Evolutionary conservation across 2,888 invertebrate species (phyloP).

Genomic region (Emmelina monodactyla): DNA sequence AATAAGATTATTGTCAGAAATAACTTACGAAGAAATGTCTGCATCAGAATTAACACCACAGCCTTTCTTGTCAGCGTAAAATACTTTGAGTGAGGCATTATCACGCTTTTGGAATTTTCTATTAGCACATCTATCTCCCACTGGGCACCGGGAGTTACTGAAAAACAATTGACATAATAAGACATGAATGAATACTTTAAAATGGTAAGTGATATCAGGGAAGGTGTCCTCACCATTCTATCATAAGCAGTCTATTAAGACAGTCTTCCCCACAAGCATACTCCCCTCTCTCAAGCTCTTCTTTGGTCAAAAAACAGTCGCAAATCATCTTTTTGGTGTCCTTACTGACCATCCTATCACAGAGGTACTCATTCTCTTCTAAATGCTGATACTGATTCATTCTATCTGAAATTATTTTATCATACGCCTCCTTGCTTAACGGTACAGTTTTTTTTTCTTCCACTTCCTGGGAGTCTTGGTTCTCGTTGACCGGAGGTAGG

Average conservation of each 20-base stretch:
- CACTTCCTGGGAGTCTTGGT: conserved; percentile 26
- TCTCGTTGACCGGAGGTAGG: conserved; percentile 28
- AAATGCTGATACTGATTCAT: conserved; percentile 82
- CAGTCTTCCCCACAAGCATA: conserved; percentile 95
- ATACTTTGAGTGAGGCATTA: conserved; percentile 86
- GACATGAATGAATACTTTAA: not conserved
- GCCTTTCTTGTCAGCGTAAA: conserved; percentile 93
- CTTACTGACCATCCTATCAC: conserved; percentile 85
- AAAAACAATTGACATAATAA: conserved; percentile 24
- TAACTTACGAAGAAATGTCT: conserved; percentile 73
- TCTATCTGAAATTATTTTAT: conserved; percentile 58
- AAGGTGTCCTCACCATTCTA: conserved; percentile 83
- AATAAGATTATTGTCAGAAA: not conserved
- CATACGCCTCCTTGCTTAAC: conserved; percentile 46
- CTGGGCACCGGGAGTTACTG: conserved; percentile 90
- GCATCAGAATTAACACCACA: conserved; percentile 85
- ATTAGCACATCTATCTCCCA: conserved; percentile 91
- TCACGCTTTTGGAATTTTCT: conserved; percentile 90
- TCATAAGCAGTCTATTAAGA: conserved; percentile 95
- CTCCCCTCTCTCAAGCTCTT: conserved; percentile 85
- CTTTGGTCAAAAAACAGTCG: conserved; percentile 91
- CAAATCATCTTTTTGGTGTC: conserved; percentile 94
- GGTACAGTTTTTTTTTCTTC: conserved; percentile 24
- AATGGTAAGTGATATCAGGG: not conserved
- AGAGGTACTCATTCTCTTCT: conserved; percentile 85